These are phyloP conservation scores for Tachyglossus aculeatus DNA, from an alignment of 2,797 vertebrate genomes.

Conservation along the genomic window DNA sequence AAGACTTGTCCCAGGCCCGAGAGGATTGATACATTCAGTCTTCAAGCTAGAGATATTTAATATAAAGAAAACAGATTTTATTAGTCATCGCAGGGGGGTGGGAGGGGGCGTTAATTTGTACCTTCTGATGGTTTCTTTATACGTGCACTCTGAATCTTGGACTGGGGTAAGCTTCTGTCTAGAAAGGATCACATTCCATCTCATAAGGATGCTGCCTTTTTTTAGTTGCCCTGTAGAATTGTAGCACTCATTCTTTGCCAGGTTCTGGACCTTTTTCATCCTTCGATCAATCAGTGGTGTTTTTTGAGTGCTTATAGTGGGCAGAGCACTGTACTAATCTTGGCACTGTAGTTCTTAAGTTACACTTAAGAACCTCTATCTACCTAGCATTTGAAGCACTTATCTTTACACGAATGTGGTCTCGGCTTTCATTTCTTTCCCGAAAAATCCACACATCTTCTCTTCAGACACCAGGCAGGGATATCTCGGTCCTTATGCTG, in stretches of 20 bases:
- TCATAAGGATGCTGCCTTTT: constrained; percentile 36
- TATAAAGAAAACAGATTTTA: constrained; percentile 73
- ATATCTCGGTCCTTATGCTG: constrained; percentile 51
- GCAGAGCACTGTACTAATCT: constrained; percentile 10
- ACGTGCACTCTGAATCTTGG: constrained; percentile 61
- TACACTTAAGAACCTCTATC: too few species aligned
- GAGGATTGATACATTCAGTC: constrained; percentile 40
- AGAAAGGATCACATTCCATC: constrained; percentile 47
- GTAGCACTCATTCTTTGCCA: constrained; percentile 7
- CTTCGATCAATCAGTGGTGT: too few species aligned
- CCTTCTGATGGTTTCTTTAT: constrained; percentile 63
- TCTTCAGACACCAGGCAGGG: constrained; percentile 52
- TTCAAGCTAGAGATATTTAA: constrained; percentile 69
- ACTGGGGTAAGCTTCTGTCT: constrained; percentile 53
- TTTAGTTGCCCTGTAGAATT: not conserved
- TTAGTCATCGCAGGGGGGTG: too few species aligned
- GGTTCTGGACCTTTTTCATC: constrained; percentile 3
- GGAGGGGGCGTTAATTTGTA: constrained; percentile 69
- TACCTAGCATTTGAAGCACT: too few species aligned
- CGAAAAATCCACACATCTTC: constrained; percentile 59
- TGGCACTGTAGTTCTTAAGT: not conserved
- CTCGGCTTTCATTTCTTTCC: constrained; percentile 67
- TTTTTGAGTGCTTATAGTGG: too few species aligned
- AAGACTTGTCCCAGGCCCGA: constrained; percentile 64
- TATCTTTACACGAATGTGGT: too few species aligned